Evolutionary conservation across 2,888 invertebrate species (phyloP).

Genomic region (Melikaiella ostensackeni): DNA sequence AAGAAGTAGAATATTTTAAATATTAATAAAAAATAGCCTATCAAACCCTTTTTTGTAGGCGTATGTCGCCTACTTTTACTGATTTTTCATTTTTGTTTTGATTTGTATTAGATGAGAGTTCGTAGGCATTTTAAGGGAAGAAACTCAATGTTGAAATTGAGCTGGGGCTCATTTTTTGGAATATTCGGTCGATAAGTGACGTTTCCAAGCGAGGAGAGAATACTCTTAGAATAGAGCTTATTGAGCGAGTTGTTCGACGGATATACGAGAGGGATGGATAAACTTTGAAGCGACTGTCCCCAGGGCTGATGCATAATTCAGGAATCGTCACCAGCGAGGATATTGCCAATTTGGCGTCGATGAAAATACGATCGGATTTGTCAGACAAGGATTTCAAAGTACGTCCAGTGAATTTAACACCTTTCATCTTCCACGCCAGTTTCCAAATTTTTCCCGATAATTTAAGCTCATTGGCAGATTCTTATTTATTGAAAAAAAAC

Average conservation of each 20-base stretch:
- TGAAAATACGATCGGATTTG: constrained; percentile 77
- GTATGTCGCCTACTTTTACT: too few species aligned
- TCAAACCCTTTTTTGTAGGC: too few species aligned
- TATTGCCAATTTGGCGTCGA: constrained; percentile 78
- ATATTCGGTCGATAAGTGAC: constrained; percentile 40
- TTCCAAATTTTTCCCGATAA: neutral
- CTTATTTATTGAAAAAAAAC: neutral
- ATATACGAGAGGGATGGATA: constrained; percentile 67
- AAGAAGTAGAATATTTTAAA: too few species aligned
- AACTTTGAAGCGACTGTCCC: constrained; percentile 77
- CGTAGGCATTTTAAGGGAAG: too few species aligned
- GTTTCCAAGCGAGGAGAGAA: constrained; percentile 53
- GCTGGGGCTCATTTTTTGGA: neutral
- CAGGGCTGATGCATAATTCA: constrained; percentile 77
- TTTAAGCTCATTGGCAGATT: neutral
- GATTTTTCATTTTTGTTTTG: too few species aligned
- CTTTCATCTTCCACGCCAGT: constrained; percentile 58
- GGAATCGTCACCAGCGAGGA: constrained; percentile 77
- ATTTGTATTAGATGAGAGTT: too few species aligned
- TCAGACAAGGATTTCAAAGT: constrained; percentile 67
- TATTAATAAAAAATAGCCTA: too few species aligned
- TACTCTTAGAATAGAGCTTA: constrained; percentile 53
- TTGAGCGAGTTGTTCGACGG: constrained; percentile 54
- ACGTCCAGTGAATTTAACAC: constrained; percentile 74
- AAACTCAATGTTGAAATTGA: too few species aligned